Evolutionary conservation across 2,797 vertebrate genomes (phyloP).

Genomic region (Merluccius polli): DNA sequence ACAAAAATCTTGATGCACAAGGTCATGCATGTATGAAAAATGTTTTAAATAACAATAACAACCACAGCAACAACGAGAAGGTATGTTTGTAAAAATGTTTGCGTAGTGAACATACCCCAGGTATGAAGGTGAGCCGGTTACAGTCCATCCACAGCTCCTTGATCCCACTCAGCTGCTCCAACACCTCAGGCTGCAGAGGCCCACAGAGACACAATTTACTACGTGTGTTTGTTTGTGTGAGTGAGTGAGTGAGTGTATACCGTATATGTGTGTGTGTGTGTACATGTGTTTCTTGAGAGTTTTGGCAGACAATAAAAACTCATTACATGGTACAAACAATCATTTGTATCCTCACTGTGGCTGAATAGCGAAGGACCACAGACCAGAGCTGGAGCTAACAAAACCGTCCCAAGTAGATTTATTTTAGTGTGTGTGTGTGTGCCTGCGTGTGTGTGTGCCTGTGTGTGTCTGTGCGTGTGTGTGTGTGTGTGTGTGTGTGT

Average conservation of each 20-base stretch:
- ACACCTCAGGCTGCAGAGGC: conserved; percentile 87
- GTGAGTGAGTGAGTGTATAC: neutral
- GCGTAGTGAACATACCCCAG: conserved; percentile 80
- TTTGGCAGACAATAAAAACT: too few relatives aligned
- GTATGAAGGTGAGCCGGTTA: conserved; percentile 91
- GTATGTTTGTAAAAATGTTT: neutral
- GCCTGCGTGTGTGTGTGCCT: neutral
- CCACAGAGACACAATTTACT: neutral
- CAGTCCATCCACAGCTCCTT: conserved; percentile 98
- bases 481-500: neutral
- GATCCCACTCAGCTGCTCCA: conserved; percentile 92
- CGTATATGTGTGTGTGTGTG: neutral
- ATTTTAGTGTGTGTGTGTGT: neutral
- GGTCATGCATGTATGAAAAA: neutral
- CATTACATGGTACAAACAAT: too few relatives aligned
- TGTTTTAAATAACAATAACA: neutral
- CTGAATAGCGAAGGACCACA: too few relatives aligned
- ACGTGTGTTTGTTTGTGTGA: neutral
- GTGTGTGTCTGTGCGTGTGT: neutral
- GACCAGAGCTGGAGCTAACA: too few relatives aligned
- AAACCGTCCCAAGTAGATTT: too few relatives aligned
- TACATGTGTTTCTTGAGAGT: too few relatives aligned
- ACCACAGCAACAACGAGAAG: neutral
- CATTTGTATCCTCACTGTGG: too few relatives aligned
- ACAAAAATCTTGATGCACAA: neutral